Base-by-base conservation (phyloP, 2,888 invertebrate genomes). In the Lordiphosa fenestrarum region DNA sequence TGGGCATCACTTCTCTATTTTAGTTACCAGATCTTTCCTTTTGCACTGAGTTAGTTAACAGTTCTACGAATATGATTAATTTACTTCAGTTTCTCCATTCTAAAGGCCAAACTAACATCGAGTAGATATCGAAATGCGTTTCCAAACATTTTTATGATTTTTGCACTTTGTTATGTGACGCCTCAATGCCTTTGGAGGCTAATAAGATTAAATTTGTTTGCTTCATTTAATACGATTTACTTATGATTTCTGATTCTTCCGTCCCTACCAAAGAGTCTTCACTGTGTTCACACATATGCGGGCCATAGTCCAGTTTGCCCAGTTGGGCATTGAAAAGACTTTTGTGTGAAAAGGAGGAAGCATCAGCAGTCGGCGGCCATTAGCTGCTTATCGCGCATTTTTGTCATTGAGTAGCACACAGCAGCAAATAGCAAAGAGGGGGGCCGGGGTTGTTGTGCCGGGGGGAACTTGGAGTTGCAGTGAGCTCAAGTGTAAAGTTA, bases 401-500 rank as follows among this genome's bases (percentile, higher is more conserved):
- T 52, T 40, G 25, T 37, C 54, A 59, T 62, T 73, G 77, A 73
- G 72, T 70, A 68, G 71, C 59, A 41, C 53, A 40, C 19, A 40
- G 39, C 19, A 36, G 39, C 30, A 46, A 53, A 53, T 38, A 41
- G 49, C 25, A 30, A 13, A 23, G 7, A 7, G 37, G 13, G 10
- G 12, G 19, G 19, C 19, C 19, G 19, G 19, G 19, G 19, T 19
- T 19, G 3, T 23, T 2, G 19, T n/a, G n/a, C n/a, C 36, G 6
- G 19, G 19, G 35, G 41, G 19, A 38, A 46, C 39, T 50, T 50
- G 46, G 21, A 54, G 58, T 48, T 30, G 50, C 54, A 61, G 61
- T 59, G 62, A 65, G 53, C 74, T 77, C 77, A 68, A 75, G 77
- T 81, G 82, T 71, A 78, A 73, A 82, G 82, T 72, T 78, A 82